These are phyloP conservation scores for Diorhabda sublineata DNA, from an alignment of 1,140 invertebrate genomes.

Conservation along the genomic window DNA sequence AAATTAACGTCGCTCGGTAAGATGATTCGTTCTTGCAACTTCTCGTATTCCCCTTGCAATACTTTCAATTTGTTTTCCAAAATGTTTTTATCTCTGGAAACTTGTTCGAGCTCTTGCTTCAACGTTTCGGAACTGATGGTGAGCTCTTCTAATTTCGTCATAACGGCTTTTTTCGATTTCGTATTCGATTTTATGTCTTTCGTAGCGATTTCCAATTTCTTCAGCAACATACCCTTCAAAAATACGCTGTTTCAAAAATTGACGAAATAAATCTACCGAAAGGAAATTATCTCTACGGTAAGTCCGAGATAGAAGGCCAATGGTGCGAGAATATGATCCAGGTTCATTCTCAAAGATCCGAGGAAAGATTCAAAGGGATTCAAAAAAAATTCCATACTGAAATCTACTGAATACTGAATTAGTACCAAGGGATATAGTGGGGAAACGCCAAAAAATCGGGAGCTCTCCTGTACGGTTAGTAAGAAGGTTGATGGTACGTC, in stretches of 20 bases:
- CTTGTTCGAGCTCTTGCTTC: constrained; percentile 29
- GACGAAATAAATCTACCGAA: no score
- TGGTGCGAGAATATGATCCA: no score
- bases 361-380: no score
- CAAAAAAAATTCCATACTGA: no score
- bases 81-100: constrained; percentile 34
- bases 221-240: constrained; percentile 18
- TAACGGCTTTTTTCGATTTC: constrained; percentile 33
- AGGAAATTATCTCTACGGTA: no score
- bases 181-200: constrained; percentile 35
- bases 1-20: constrained; percentile 20
- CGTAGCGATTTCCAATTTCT: constrained; percentile 33
- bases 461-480: no score
- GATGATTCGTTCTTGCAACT: constrained; percentile 31
- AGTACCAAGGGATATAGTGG: no score
- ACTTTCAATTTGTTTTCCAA: constrained; percentile 35
- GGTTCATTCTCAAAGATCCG: no score
- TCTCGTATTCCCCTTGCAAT: constrained; percentile 33
- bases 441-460: no score
- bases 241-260: neutral
- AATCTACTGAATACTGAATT: no score
- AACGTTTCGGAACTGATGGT: constrained; percentile 27
- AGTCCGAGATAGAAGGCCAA: no score
- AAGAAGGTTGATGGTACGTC: no score
- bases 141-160: constrained; percentile 35